Percentiles rank a stretch among this genome's conserved stretches.
Evolutionary conservation across 2,888 invertebrate genomes (phyloP).

Genomic region (Apotomis turbidana): DNA sequence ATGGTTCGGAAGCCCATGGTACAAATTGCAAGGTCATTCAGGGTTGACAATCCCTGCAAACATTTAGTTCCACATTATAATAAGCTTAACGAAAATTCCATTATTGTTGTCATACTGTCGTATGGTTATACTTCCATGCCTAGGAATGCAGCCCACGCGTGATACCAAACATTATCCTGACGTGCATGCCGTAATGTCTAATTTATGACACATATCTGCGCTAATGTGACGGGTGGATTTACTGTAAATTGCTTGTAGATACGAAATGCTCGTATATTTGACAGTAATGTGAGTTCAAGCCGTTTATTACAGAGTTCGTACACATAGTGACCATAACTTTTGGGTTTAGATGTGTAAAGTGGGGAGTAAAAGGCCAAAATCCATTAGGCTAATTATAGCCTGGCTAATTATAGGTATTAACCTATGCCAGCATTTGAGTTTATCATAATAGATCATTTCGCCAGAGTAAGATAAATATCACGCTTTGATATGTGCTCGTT

Average conservation of each 20-base stretch:
- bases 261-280: constrained; percentile 6
- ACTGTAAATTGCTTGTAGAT: constrained; percentile 22
- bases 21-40: too few relatives aligned
- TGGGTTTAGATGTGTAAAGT: not conserved
- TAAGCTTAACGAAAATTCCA: not conserved
- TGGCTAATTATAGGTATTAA: too few relatives aligned
- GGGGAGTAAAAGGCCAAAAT: not conserved
- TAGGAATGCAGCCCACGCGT: constrained; percentile 20
- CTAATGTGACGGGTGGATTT: constrained; percentile 24
- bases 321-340: not conserved
- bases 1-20: too few relatives aligned
- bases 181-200: constrained; percentile 33
- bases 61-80: too few relatives aligned
- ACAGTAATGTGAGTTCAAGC: not conserved
- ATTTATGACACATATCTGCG: constrained; percentile 36
- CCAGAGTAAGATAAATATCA: too few relatives aligned
- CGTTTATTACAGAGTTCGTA: not conserved
- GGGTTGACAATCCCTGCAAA: too few relatives aligned
- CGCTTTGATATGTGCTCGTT: too few relatives aligned
- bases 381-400: too few relatives aligned
- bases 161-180: constrained; percentile 17
- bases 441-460: too few relatives aligned
- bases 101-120: not conserved
- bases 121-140: not conserved
- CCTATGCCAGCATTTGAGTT: too few relatives aligned